phyloP scores from a whole-genome alignment of 2,797 vertebrate genomes.

The Acrossocheilus wenchowensis region DNA sequence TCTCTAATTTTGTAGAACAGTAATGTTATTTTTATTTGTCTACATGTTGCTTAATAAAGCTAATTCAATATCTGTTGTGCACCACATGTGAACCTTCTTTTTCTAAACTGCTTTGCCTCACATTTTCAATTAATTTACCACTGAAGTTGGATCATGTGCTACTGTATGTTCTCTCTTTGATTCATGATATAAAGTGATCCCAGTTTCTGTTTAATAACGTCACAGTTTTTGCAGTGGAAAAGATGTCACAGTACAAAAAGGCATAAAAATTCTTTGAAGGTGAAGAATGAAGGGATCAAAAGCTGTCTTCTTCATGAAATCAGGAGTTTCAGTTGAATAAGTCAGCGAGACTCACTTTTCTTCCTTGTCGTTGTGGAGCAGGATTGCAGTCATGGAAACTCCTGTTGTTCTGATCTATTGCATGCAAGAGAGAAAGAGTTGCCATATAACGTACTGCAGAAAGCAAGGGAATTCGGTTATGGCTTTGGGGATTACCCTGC shows the following conservation, averaged over 20 bases:
- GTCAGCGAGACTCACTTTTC: background rate
- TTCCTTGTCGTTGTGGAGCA: background rate
- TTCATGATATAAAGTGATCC: background rate
- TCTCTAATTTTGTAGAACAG: background rate
- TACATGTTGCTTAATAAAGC: background rate
- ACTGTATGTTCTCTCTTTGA: background rate
- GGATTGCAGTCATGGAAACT: background rate
- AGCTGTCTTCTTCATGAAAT: conserved; percentile 21
- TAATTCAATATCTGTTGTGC: background rate
- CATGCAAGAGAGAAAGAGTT: background rate
- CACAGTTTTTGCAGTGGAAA: conserved; percentile 16
- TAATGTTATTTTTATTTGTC: conserved; percentile 3
- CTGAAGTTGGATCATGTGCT: background rate
- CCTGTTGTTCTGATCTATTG: conserved; percentile 21
- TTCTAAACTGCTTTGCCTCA: background rate
- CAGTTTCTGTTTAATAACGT: background rate
- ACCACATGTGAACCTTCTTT: background rate
- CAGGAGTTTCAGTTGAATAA: conserved; percentile 25
- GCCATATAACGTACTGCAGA: background rate
- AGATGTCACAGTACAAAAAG: conserved; percentile 37
- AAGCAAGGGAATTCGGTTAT: background rate
- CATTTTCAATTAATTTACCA: background rate
- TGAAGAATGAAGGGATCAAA: conserved; percentile 37
- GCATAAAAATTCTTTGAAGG: conserved; percentile 28
- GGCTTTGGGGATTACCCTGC: background rate